Base-by-base conservation (phyloP, 2,113 vertebrate genomes). In the Mesocricetus auratus region DNA sequence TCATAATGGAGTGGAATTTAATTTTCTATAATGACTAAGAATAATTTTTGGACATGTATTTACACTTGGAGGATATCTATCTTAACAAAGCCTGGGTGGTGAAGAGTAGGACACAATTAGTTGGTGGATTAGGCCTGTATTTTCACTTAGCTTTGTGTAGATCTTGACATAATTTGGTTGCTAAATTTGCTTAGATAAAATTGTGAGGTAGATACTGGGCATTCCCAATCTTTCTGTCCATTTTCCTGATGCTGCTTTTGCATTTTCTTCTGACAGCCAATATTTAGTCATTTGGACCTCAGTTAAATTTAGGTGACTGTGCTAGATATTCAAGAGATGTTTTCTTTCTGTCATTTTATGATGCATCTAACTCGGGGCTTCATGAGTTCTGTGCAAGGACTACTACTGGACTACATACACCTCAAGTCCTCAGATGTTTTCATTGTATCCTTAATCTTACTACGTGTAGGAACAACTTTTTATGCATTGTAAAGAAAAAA, bases 1-100 rank as follows among this genome's bases (percentile, higher is more conserved):
- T 42, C 42, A 66, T 92, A 39, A 39, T 87, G 58, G 53, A 77
- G 64, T 95, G 45, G 50, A 97, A 94, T 77, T 93, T 82, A 93
- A 79, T 60, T 86, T 96, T 94, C 62, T 87, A 83, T 87, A 77
- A 64, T 74, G 26, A 29, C 53, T 93, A 86, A 83, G 50, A 58
- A 19, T 96, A 73, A 73, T 91, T 86, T 95, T 26, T 79, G 91
- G 26, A 88, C 10, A 21, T 86, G 95, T 86, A 26, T 89, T 94
- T 96, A 47, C 50, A 56, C 85, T 87, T 87, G 94, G 29, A 60
- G 36, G 74, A 36, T 16, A 13, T 74, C 24, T 39, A 22, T 15
- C 64, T 81, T 11, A 56, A 3, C n/a, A 68, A 71, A 90, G 12
- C 22, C 9, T 81, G 24, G 75, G 9, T 95, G 17, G 17, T 87